Conservation (phyloP, 2,113 vertebrate genomes). For the Cavia aperea region DNA sequence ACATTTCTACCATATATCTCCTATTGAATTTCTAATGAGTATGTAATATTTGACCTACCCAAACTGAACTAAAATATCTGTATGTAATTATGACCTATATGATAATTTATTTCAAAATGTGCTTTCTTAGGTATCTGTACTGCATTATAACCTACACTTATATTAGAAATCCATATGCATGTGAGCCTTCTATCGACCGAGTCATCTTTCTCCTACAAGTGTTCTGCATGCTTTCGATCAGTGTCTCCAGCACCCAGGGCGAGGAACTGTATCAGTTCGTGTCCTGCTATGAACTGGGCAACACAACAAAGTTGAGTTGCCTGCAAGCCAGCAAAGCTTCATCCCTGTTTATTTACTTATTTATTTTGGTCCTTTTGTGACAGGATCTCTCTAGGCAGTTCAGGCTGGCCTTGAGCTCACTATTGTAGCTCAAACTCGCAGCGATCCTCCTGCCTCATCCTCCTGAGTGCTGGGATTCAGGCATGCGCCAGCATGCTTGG, state of each 20-base stretch:
- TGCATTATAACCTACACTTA: neutral
- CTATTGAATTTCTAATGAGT: neutral
- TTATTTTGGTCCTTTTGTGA: too few species aligned
- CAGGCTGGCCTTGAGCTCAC: too few species aligned
- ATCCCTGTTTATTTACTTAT: too few species aligned
- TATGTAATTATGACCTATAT: neutral
- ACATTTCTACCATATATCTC: neutral
- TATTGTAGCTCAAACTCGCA: too few species aligned
- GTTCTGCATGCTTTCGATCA: neutral
- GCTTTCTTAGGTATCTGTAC: neutral
- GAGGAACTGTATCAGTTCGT: neutral
- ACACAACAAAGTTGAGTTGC: neutral
- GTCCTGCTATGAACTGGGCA: neutral
- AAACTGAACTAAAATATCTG: neutral
- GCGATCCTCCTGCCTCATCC: too few species aligned
- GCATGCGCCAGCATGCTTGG: too few species aligned
- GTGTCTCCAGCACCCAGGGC: neutral
- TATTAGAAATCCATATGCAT: neutral
- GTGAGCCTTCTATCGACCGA: neutral
- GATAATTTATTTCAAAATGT: conserved; percentile 4
- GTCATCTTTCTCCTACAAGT: neutral
- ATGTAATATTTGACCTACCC: neutral
- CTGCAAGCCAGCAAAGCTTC: neutral
- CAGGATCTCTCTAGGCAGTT: too few species aligned
- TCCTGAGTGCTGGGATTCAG: too few species aligned